phyloP scores from a whole-genome alignment of 2,113 vertebrate species.

The Myotis davidii region DNA sequence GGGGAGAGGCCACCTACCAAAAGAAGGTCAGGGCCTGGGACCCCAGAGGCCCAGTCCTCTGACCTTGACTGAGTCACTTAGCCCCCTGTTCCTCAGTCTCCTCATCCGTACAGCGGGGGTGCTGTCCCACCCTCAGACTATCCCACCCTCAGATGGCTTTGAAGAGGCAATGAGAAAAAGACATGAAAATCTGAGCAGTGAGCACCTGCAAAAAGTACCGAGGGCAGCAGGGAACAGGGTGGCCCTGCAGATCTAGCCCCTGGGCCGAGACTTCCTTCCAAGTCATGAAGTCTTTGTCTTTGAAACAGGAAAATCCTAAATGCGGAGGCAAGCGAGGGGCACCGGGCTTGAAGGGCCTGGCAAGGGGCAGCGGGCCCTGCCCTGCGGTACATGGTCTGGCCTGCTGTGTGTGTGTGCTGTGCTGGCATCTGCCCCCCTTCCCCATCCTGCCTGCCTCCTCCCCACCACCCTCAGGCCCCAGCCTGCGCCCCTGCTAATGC shows the following conservation, averaged over 20 bases:
- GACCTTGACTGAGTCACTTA: neutral
- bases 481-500: neutral
- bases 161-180: neutral
- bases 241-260: neutral
- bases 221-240: neutral
- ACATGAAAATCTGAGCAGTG: neutral
- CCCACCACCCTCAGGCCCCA: neutral
- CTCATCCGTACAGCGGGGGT: neutral
- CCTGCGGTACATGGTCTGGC: conserved; percentile 88
- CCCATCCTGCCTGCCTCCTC: neutral
- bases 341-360: conserved; percentile 82
- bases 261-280: neutral
- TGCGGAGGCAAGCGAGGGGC: conserved; percentile 79
- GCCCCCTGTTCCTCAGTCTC: neutral
- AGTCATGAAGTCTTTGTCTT: conserved; percentile 83
- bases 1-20: neutral
- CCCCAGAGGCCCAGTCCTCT: neutral
- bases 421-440: conserved; percentile 28
- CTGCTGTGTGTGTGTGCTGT: conserved; percentile 47
- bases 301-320: conserved; percentile 81
- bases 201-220: accelerated
- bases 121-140: neutral
- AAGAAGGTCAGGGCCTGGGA: neutral
- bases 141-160: neutral
- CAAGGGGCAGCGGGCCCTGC: conserved; percentile 83